Evolutionary conservation across 1,140 invertebrate species (phyloP).

Genomic region (Trichonephila clavata): DNA sequence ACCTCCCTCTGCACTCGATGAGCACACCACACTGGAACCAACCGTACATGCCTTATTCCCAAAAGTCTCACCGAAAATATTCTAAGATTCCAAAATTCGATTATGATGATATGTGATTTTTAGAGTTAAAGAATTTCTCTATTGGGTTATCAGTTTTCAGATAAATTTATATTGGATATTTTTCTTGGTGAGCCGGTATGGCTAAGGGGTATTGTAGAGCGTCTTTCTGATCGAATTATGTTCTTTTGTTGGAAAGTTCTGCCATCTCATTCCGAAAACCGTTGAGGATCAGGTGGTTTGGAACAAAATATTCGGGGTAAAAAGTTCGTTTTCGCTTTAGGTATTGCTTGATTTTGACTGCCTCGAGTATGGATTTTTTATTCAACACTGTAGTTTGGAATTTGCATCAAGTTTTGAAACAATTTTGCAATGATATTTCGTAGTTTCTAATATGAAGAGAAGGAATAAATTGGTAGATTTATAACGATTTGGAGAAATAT

Average conservation of each 20-base stretch:
- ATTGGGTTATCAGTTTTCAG: slow-evolving; percentile 64
- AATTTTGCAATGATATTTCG: not conserved
- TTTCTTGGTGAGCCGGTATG: not conserved
- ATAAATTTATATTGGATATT: slow-evolving; percentile 36
- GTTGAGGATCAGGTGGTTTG: slow-evolving; percentile 49
- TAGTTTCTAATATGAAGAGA: not conserved
- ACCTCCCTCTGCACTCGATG: not conserved
- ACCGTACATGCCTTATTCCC: not conserved
- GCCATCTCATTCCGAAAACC: not conserved
- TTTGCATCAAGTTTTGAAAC: too few species aligned
- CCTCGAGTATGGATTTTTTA: not conserved
- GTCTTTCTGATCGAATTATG: slow-evolving; percentile 42
- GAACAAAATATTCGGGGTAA: not conserved
- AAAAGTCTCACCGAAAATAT: slow-evolving; percentile 9
- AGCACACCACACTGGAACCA: not conserved
- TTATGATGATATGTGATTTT: slow-evolving; percentile 66
- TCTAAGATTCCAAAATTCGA: slow-evolving; percentile 51
- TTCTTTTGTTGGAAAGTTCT: slow-evolving; percentile 12
- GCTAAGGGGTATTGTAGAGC: not conserved
- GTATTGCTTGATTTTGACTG: not conserved
- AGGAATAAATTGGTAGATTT: too few species aligned
- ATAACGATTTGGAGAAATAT: too few species aligned
- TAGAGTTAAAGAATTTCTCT: slow-evolving; percentile 40
- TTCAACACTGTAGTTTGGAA: not conserved
- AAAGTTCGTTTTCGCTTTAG: not conserved